phyloP scores from a whole-genome alignment of 2,888 invertebrate species.

The Neria commutata region DNA sequence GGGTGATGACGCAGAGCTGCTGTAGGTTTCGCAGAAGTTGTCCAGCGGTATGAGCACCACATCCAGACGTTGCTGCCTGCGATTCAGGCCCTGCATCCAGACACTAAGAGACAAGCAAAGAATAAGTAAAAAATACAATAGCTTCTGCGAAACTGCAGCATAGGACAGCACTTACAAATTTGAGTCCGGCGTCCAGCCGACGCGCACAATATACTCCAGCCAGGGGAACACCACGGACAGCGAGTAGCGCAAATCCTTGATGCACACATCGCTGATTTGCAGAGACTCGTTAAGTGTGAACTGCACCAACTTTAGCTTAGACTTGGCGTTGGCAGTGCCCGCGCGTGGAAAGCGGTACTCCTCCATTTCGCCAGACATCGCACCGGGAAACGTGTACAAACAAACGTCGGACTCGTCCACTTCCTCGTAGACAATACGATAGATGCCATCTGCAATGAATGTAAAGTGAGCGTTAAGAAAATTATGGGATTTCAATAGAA shows the following conservation, averaged over 20 bases:
- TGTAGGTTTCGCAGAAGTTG: conserved; percentile 69
- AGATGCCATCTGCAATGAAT: conserved; percentile 68
- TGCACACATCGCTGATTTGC: conserved; percentile 77
- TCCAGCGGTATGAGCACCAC: conserved; percentile 81
- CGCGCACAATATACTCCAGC: conserved; percentile 94
- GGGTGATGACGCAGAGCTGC: conserved; percentile 62
- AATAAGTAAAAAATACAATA: conserved; percentile 12
- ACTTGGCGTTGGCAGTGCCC: conserved; percentile 89
- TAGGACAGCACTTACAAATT: conserved; percentile 72
- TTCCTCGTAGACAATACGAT: conserved; percentile 84
- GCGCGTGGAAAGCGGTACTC: conserved; percentile 86
- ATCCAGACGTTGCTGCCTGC: conserved; percentile 85
- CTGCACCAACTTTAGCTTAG: conserved; percentile 83
- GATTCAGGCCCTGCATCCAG: conserved; percentile 89
- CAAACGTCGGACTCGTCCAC: conserved; percentile 91
- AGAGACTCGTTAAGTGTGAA: conserved; percentile 69
- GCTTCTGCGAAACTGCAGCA: background rate
- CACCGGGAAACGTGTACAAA: conserved; percentile 84
- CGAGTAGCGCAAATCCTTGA: conserved; percentile 77
- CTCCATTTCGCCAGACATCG: conserved; percentile 79
- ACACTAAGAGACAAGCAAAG: conserved; percentile 74
- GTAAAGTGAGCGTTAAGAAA: background rate
- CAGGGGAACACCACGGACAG: conserved; percentile 85
- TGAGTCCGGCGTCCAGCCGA: conserved; percentile 94
- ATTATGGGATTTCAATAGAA: background rate